Conservation (phyloP, 2,113 vertebrate species). For the Choloepus hoffmanni region DNA sequence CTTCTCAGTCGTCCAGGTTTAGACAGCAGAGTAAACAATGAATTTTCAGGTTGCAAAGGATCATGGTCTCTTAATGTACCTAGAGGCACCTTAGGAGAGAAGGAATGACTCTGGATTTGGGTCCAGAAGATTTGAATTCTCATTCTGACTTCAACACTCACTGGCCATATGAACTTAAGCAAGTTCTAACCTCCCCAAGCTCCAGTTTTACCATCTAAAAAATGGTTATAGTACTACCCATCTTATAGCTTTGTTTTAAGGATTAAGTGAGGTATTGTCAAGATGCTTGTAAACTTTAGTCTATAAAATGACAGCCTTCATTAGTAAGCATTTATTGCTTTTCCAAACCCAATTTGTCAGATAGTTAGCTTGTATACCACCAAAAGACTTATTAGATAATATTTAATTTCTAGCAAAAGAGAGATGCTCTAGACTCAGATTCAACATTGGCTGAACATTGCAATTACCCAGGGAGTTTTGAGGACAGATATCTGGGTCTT, state of each 20-base stretch:
- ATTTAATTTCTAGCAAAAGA: not conserved
- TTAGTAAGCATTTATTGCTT: not conserved
- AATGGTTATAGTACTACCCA: not conserved
- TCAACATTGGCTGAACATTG: not conserved
- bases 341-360: not conserved
- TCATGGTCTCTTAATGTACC: not conserved
- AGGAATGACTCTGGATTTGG: not conserved
- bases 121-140: not conserved
- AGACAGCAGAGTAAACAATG: not conserved
- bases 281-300: not conserved
- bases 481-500: not conserved
- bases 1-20: not conserved
- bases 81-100: not conserved
- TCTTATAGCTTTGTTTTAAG: slow-evolving; percentile 29
- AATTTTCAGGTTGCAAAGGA: not conserved
- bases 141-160: not conserved
- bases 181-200: not conserved
- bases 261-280: slow-evolving; percentile 2
- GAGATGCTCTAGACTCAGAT: not conserved
- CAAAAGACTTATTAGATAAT: not conserved
- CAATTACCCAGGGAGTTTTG: not conserved
- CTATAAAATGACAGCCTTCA: not conserved
- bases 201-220: not conserved
- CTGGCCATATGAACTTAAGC: not conserved
- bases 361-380: not conserved